phyloP scores from a whole-genome alignment of 2,797 vertebrate genomes.

The Acrossocheilus wenchowensis region DNA sequence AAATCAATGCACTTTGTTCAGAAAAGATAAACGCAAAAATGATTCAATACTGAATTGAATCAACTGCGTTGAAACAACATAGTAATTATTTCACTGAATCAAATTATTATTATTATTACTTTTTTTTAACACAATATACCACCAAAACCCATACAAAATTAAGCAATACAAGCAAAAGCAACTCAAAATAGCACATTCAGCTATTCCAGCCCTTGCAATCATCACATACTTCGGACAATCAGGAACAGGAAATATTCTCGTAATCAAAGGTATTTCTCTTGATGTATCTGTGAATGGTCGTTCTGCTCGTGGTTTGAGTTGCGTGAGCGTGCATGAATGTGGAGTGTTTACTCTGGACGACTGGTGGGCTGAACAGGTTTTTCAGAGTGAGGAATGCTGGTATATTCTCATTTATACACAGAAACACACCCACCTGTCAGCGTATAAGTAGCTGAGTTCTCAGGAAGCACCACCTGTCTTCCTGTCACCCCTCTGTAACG shows the following conservation, averaged over 20 bases:
- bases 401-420: slow-evolving; percentile 20
- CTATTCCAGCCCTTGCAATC: neutral
- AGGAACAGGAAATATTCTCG: neutral
- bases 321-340: slow-evolving; percentile 13
- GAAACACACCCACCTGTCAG: slow-evolving; percentile 21
- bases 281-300: neutral
- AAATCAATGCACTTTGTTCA: neutral
- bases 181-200: neutral
- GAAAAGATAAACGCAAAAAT: neutral
- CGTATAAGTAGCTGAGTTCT: neutral
- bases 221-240: neutral
- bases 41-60: neutral
- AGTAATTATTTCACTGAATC: neutral
- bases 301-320: neutral
- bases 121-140: neutral
- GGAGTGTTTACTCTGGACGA: neutral
- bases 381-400: slow-evolving; percentile 30
- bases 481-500: neutral
- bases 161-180: neutral
- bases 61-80: neutral
- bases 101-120: too few species aligned
- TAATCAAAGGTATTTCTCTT: neutral
- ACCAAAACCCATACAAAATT: neutral
- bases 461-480: neutral
- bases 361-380: slow-evolving; percentile 47